phyloP scores from a whole-genome alignment of 2,113 vertebrate species.

The Campylomormyrus tamandua region DNA sequence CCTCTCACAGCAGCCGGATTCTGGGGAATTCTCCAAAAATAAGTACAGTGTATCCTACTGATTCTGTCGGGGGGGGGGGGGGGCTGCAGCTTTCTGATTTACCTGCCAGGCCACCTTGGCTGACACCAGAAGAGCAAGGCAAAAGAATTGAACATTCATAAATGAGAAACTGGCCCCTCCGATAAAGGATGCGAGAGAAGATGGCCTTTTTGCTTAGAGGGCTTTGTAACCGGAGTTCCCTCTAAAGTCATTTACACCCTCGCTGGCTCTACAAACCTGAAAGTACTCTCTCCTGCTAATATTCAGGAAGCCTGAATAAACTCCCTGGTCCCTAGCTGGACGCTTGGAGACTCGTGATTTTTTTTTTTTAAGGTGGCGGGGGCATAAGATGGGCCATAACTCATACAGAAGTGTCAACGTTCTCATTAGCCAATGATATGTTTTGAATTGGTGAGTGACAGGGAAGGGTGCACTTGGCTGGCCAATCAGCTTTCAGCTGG shows the following conservation, averaged over 20 bases:
- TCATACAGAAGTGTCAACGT: background rate
- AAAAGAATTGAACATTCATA: background rate
- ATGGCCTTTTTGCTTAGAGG: background rate
- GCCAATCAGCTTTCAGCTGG: background rate
- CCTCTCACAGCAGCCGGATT: constrained; percentile 35
- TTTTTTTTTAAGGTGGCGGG: background rate
- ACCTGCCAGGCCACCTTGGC: background rate
- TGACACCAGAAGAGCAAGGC: background rate
- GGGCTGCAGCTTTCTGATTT: background rate
- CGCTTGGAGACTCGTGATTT: background rate
- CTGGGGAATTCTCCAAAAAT: constrained; percentile 2
- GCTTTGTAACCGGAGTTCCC: background rate
- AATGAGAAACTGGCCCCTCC: background rate
- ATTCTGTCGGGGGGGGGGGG: background rate
- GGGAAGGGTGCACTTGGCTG: background rate
- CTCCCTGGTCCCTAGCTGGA: background rate
- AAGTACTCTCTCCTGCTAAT: background rate
- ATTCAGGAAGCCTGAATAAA: background rate
- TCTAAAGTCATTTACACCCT: background rate
- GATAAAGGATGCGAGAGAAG: background rate
- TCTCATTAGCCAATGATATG: background rate
- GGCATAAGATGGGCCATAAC: background rate
- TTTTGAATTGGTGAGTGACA: background rate
- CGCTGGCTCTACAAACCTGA: background rate
- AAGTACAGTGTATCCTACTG: background rate